These are phyloP conservation scores for Gymnocypris eckloni DNA, from an alignment of 2,797 vertebrate genomes.

Conservation along the genomic window DNA sequence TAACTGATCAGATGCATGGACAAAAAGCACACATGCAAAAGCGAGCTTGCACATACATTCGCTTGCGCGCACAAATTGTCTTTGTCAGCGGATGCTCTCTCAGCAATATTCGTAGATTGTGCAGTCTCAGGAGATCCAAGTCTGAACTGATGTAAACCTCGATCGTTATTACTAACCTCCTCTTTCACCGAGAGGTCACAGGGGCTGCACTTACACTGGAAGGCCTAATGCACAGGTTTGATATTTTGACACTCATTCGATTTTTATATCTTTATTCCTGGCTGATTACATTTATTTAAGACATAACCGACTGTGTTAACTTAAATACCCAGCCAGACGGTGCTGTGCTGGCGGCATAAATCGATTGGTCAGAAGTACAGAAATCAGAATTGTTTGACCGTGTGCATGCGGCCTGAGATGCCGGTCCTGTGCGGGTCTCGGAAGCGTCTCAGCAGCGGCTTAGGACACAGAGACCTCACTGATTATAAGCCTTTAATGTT, in stretches of 20 bases:
- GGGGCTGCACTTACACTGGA: not conserved
- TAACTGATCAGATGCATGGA: not conserved
- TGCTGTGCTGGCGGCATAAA: not conserved
- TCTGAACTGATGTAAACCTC: constrained; percentile 41
- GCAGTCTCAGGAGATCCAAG: constrained; percentile 58
- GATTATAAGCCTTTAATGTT: constrained; percentile 54
- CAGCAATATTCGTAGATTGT: constrained; percentile 60
- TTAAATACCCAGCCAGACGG: not conserved
- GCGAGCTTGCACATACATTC: constrained; percentile 17
- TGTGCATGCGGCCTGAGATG: not conserved
- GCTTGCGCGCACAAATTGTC: constrained; percentile 24
- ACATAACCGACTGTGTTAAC: not conserved
- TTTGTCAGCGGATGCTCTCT: constrained; percentile 55
- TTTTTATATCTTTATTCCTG: not conserved
- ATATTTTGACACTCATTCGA: not conserved
- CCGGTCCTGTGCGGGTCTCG: constrained; percentile 6
- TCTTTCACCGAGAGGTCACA: constrained; percentile 7
- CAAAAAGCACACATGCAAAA: not conserved
- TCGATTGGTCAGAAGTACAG: not conserved
- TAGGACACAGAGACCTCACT: constrained; percentile 44
- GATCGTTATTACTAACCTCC: constrained; percentile 3
- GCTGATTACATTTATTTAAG: constrained; percentile 1
- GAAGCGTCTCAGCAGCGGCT: constrained; percentile 21
- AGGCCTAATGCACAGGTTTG: not conserved
- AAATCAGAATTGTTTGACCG: not conserved